phyloP scores from a whole-genome alignment of 2,888 invertebrate species.

The Trissolcus japonicus region DNA sequence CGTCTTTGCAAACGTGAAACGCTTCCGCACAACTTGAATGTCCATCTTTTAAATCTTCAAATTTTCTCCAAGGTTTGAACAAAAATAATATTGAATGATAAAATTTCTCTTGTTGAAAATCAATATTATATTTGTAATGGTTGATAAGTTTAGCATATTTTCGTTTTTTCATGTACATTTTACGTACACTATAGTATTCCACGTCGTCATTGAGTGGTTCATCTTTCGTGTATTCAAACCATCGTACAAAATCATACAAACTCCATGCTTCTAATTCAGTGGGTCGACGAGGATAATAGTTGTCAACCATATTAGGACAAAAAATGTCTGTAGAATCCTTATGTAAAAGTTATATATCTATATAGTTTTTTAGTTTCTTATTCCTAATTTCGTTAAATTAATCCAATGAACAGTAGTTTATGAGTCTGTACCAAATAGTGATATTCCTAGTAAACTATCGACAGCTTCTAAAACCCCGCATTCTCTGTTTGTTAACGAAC shows the following conservation, averaged over 20 bases:
- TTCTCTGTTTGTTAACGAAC: slow-evolving; percentile 64
- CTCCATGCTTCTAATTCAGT: slow-evolving; percentile 56
- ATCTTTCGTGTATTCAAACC: slow-evolving; percentile 50
- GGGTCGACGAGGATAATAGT: slow-evolving; percentile 64
- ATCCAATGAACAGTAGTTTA: slow-evolving; percentile 67
- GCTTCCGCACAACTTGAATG: slow-evolving; percentile 58
- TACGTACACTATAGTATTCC: neutral
- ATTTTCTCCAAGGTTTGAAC: slow-evolving; percentile 61
- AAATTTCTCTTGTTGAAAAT: slow-evolving; percentile 61
- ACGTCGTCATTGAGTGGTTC: neutral
- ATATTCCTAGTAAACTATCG: slow-evolving; percentile 64
- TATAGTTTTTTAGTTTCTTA: slow-evolving; percentile 42
- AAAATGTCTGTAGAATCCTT: slow-evolving; percentile 63
- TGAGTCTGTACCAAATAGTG: slow-evolving; percentile 66
- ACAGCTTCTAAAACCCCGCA: slow-evolving; percentile 68
- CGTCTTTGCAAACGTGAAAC: slow-evolving; percentile 23
- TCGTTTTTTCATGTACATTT: slow-evolving; percentile 52
- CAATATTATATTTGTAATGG: slow-evolving; percentile 59
- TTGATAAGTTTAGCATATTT: neutral
- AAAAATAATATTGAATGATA: slow-evolving; percentile 59
- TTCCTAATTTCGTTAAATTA: slow-evolving; percentile 55
- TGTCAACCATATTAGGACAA: slow-evolving; percentile 62
- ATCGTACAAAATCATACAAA: slow-evolving; percentile 61
- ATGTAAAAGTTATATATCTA: slow-evolving; percentile 35
- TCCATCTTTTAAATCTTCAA: slow-evolving; percentile 58